phyloP scores from a whole-genome alignment of 2,113 vertebrate genomes.

The Eudyptes chrysolophus region DNA sequence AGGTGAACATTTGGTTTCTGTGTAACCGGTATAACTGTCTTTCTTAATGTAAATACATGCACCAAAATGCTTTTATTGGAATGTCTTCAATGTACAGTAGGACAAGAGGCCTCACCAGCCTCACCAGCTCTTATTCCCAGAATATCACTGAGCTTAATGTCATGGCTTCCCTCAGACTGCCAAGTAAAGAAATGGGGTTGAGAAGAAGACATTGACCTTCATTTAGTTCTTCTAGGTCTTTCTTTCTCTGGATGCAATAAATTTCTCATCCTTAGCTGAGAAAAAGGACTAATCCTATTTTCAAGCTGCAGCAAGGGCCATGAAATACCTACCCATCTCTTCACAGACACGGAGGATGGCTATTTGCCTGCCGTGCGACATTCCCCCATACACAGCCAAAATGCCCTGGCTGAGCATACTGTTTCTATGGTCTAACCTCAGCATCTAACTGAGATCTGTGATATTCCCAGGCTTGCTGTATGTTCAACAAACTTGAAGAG shows the following conservation, averaged over 20 bases:
- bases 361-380: not conserved
- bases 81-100: not conserved
- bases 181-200: not conserved
- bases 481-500: not conserved
- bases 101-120: not conserved
- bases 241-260: not conserved
- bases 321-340: not conserved
- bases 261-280: not conserved
- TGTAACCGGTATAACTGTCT: not conserved
- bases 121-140: not conserved
- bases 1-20: not conserved
- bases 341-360: not conserved
- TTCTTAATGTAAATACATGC: not conserved
- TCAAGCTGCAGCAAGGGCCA: not conserved
- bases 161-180: not conserved
- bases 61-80: not conserved
- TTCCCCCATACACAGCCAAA: not conserved
- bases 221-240: not conserved
- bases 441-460: not conserved
- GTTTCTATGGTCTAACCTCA: not conserved
- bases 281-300: not conserved
- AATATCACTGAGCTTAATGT: fast-evolving
- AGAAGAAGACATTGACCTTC: not conserved
- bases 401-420: no score
- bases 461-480: not conserved